Percentiles rank a stretch among this genome's conserved stretches.
phyloP scores from a whole-genome alignment of 2,113 vertebrate genomes.

The Camelus dromedarius region DNA sequence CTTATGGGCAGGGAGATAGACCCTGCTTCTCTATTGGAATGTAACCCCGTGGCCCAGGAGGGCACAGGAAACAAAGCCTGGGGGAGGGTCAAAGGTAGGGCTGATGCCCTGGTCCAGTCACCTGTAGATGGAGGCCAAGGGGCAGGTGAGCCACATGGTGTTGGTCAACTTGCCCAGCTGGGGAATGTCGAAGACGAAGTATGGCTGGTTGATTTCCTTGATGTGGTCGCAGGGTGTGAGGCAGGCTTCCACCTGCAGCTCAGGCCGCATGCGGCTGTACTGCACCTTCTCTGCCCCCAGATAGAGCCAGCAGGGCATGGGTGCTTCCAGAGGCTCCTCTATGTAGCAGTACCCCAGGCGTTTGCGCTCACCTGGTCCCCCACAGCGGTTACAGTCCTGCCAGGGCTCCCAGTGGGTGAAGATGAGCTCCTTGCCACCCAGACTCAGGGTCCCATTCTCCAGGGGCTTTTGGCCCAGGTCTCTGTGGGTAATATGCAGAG shows the following conservation, averaged over 20 bases:
- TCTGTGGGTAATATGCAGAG: constrained; percentile 66
- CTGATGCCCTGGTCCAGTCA: background rate
- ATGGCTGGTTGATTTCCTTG: background rate
- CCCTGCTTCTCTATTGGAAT: background rate
- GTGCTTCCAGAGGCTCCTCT: background rate
- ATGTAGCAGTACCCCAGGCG: constrained; percentile 79
- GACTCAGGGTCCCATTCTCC: constrained; percentile 37
- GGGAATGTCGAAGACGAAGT: constrained; percentile 49
- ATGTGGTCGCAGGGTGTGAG: background rate
- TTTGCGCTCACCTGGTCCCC: constrained; percentile 60
- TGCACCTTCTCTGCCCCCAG: background rate
- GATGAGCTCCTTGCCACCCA: background rate
- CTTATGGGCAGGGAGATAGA: background rate
- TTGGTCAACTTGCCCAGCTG: background rate
- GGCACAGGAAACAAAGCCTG: background rate
- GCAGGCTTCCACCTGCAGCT: constrained; percentile 79
- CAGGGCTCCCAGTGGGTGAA: constrained; percentile 82
- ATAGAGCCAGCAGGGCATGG: constrained; percentile 74
- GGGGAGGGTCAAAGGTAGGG: background rate
- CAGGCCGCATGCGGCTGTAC: background rate
- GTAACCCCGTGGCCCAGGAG: background rate
- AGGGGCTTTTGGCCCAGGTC: constrained; percentile 48
- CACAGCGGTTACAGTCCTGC: constrained; percentile 80
- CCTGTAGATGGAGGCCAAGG: constrained; percentile 82
- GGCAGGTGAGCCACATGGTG: constrained; percentile 71